Evolutionary conservation across 2,113 vertebrate species (phyloP), one percentile per base, ranked within the genome.

Genomic region (human (Homo sapiens)): DNA sequence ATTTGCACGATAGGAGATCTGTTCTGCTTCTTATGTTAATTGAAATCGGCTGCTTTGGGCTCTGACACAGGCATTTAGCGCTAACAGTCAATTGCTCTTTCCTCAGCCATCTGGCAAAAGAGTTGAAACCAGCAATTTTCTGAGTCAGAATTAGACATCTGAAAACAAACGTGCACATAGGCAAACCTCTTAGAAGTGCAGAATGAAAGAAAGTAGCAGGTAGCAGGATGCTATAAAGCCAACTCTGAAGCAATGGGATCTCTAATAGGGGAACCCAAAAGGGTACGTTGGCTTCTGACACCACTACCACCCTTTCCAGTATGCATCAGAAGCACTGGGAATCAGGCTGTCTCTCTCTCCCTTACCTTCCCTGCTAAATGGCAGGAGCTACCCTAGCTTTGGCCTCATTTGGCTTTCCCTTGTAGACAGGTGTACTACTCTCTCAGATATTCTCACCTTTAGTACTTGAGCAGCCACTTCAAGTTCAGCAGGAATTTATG

Each of bases 91-190:
- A 94, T 97, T 98, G 96, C 98, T 98, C 98, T 98, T 98, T 98
- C 93, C 98, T 98, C 98, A 98, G 98, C 98, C 98, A 99, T 99
- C 98, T 98, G 98, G 97, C 98, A 98, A 97, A 97, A 98, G 96
- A 98, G 97, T 90, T 92, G 98, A 98, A 99, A 99, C 97, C 70
- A 98, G 98, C 96, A 98, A 97, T 98, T 98, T 98, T 98, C 93
- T 70, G 91, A 98, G 98, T 98, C 98, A 97, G 98, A 98, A 96
- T 96, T 97, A 98, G 96, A 97, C 83, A 97, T 97, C 93, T 97
- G 97, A 98, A 98, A 98, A 97, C 83, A 66, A 97, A 97, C 81
- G 96, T 94, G 97, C 97, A 96, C 86, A 38, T 27, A 94, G 97
- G 97, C 97, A 98, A 97, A 92, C 89, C 66, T 95, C 61, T 75